Evolutionary conservation across 2,113 vertebrate genomes (phyloP).

Genomic region (Rostratula benghalensis): DNA sequence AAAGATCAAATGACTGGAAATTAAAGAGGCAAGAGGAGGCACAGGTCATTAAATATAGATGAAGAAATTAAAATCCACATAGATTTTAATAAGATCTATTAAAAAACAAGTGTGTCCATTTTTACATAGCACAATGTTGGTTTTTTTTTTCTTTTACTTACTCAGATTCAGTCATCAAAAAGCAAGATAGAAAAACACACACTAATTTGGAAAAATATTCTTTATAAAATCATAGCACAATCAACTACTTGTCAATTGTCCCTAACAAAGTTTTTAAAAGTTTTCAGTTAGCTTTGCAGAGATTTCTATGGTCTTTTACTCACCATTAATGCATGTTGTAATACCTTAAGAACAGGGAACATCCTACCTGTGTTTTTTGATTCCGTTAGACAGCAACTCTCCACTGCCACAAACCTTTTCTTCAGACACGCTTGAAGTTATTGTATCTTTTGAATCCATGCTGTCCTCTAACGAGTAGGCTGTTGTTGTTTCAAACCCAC

Average conservation of each 20-base stretch:
- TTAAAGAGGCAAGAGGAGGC: slow-evolving; percentile 69
- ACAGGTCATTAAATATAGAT: slow-evolving; percentile 76
- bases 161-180: neutral
- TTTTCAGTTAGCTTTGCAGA: neutral
- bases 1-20: slow-evolving; percentile 76
- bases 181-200: neutral
- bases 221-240: neutral
- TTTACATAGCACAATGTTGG: neutral
- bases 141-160: neutral
- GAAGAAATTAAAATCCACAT: slow-evolving; percentile 59
- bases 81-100: slow-evolving; percentile 34
- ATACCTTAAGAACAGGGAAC: neutral
- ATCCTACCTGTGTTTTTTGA: slow-evolving; percentile 90
- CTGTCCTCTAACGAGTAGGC: slow-evolving; percentile 80
- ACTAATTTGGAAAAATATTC: neutral
- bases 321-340: neutral
- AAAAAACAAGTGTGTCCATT: neutral
- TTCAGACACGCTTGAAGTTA: slow-evolving; percentile 78
- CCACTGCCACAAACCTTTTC: slow-evolving; percentile 81
- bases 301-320: neutral
- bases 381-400: slow-evolving; percentile 84
- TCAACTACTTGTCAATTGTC: neutral
- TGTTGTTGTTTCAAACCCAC: slow-evolving; percentile 86
- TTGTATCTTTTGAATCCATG: slow-evolving; percentile 73
- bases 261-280: neutral